Conservation (phyloP, 2,113 vertebrate genomes). For the Ophiodon elongatus region DNA sequence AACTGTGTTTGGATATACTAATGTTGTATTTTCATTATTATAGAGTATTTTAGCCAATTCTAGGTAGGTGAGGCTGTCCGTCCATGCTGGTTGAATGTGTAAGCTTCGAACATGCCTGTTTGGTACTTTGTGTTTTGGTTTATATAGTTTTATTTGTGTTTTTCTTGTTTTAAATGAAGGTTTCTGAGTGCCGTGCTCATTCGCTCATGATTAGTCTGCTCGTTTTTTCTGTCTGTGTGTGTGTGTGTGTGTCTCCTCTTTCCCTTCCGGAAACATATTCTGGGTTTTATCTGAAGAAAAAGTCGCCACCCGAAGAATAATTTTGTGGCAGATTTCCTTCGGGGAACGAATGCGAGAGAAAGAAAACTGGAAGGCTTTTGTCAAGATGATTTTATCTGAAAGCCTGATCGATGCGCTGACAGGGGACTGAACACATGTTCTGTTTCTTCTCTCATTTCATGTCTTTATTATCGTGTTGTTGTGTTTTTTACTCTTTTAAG, state of each 20-base stretch:
- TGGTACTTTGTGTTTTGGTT: conserved; percentile 69
- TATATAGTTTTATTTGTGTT: conserved; percentile 54
- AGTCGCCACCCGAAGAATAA: conserved; percentile 43
- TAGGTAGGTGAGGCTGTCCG: conserved; percentile 68
- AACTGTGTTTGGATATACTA: conserved; percentile 61
- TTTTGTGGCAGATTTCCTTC: conserved; percentile 34
- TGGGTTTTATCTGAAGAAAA: conserved; percentile 43
- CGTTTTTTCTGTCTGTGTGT: neutral
- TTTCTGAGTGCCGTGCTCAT: conserved; percentile 63
- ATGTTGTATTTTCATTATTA: conserved; percentile 50
- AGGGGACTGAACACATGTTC: conserved; percentile 71
- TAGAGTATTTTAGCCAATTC: conserved; percentile 68
- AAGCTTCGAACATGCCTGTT: conserved; percentile 62
- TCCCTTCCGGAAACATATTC: conserved; percentile 23
- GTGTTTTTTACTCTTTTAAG: conserved; percentile 60
- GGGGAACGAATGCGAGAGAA: conserved; percentile 29
- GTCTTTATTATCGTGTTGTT: conserved; percentile 52
- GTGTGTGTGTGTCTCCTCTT: conserved; percentile 17
- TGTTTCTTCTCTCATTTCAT: conserved; percentile 46
- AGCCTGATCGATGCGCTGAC: conserved; percentile 18
- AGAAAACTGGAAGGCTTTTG: conserved; percentile 54
- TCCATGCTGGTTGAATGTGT: conserved; percentile 73
- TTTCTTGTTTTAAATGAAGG: conserved; percentile 75
- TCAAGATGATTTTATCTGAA: neutral
- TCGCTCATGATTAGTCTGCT: conserved; percentile 44